These are phyloP conservation scores for Apogon talboti DNA, from an alignment of 2,797 vertebrate genomes.

Conservation along the genomic window DNA sequence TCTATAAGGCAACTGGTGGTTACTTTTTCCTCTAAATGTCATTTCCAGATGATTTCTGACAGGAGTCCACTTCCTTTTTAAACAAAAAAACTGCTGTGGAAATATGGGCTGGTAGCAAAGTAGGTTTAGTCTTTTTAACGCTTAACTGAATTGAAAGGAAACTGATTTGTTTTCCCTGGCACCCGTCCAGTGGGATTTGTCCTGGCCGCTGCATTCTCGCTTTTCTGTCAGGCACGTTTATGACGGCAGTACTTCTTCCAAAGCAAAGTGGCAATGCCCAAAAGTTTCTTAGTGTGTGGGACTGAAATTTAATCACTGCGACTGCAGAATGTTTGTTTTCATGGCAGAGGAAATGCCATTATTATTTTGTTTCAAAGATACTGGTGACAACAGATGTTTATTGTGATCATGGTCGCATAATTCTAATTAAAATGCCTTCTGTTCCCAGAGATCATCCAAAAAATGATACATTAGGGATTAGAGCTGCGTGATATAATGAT, in stretches of 20 bases:
- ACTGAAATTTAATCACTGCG: slow-evolving; percentile 37
- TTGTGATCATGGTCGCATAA: slow-evolving; percentile 30
- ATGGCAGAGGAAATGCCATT: slow-evolving; percentile 47
- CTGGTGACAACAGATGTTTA: slow-evolving; percentile 40
- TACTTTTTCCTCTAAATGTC: slow-evolving; percentile 61
- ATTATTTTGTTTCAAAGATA: slow-evolving; percentile 51
- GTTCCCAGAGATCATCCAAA: slow-evolving; percentile 19
- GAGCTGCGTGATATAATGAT: too few species aligned
- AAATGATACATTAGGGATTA: background rate
- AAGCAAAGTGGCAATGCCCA: slow-evolving; percentile 22
- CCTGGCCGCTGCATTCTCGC: slow-evolving; percentile 52
- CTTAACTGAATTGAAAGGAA: slow-evolving; percentile 51
- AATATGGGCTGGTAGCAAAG: slow-evolving; percentile 48
- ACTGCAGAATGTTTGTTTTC: slow-evolving; percentile 30
- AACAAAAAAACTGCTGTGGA: slow-evolving; percentile 46
- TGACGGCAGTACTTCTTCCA: slow-evolving; percentile 38
- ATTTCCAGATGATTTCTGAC: slow-evolving; percentile 79
- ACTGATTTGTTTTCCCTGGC: slow-evolving; percentile 69
- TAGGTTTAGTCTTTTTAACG: slow-evolving; percentile 33
- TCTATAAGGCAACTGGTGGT: slow-evolving; percentile 6
- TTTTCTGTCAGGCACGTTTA: slow-evolving; percentile 36
- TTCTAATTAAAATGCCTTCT: slow-evolving; percentile 50
- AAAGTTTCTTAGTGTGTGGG: slow-evolving; percentile 36
- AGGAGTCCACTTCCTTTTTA: slow-evolving; percentile 51
- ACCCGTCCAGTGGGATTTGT: slow-evolving; percentile 53